phyloP scores from a whole-genome alignment of 2,797 vertebrate genomes.

The Falco biarmicus region DNA sequence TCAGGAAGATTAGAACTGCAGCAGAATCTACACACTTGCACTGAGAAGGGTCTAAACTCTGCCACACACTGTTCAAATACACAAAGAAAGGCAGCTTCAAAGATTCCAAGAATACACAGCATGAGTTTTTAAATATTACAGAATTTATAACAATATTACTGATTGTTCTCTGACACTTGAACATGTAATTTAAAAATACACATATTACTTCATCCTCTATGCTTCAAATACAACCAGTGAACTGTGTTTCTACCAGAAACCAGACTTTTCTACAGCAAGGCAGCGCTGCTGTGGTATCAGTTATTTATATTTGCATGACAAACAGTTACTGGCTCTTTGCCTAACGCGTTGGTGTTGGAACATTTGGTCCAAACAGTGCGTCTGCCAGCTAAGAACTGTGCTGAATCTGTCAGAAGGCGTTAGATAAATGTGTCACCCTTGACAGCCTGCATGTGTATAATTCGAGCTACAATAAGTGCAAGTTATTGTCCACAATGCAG shows the following conservation, averaged over 20 bases:
- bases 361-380: slow-evolving; percentile 82
- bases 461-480: slow-evolving; percentile 1
- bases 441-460: slow-evolving; percentile 65
- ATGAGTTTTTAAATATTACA: neutral
- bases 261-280: slow-evolving; percentile 40
- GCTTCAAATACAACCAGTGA: neutral
- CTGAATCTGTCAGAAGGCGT: slow-evolving; percentile 83
- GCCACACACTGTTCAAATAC: neutral
- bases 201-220: neutral
- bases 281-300: slow-evolving; percentile 47
- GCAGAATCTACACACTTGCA: neutral
- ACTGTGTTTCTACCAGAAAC: neutral
- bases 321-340: slow-evolving; percentile 84
- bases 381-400: slow-evolving; percentile 84
- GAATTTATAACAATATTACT: neutral
- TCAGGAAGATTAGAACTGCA: neutral
- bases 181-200: neutral
- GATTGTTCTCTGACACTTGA: neutral
- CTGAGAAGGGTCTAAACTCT: neutral
- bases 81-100: neutral
- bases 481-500: slow-evolving; percentile 53
- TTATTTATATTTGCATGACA: slow-evolving; percentile 83
- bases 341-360: slow-evolving; percentile 78
- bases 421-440: slow-evolving; percentile 74
- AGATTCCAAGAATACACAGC: neutral